Evolutionary conservation across 1,140 invertebrate genomes (phyloP).

Genomic region (Bactericera cockerelli): DNA sequence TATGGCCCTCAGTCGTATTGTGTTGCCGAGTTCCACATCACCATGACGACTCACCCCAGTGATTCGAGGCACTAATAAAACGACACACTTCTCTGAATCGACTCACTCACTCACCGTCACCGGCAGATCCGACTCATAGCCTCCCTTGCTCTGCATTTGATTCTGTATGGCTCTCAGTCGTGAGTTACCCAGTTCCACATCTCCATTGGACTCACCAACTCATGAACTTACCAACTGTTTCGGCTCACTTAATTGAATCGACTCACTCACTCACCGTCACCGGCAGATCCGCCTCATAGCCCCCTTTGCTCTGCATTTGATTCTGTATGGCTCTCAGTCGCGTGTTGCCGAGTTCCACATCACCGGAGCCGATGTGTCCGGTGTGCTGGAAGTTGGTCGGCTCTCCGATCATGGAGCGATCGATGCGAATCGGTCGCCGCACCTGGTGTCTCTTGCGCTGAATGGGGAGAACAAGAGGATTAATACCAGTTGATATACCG

Average conservation of each 20-base stretch:
- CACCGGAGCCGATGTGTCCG: slow-evolving; percentile 77
- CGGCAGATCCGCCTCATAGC: slow-evolving; percentile 45
- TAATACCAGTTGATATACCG: not conserved
- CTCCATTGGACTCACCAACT: slow-evolving; percentile 58
- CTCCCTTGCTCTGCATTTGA: slow-evolving; percentile 78
- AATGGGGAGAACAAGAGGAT: not conserved
- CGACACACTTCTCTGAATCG: not conserved
- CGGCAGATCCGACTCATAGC: slow-evolving; percentile 45
- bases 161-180: slow-evolving; percentile 60
- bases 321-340: slow-evolving; percentile 60
- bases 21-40: not conserved
- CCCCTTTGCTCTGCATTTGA: slow-evolving; percentile 78
- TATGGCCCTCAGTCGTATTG: not conserved
- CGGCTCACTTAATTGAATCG: not conserved
- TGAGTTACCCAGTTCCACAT: slow-evolving; percentile 55
- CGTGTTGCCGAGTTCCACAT: slow-evolving; percentile 55
- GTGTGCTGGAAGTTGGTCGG: slow-evolving; percentile 87
- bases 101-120: not conserved
- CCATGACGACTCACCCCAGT: not conserved
- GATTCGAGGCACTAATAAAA: not conserved
- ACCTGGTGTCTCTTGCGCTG: slow-evolving; percentile 35
- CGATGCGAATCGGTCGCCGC: slow-evolving; percentile 54
- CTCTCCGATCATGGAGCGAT: slow-evolving; percentile 79
- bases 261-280: not conserved
- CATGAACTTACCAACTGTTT: slow-evolving; percentile 29